Evolutionary conservation across 2,113 vertebrate genomes (phyloP).

Genomic region (Pipra filicauda): DNA sequence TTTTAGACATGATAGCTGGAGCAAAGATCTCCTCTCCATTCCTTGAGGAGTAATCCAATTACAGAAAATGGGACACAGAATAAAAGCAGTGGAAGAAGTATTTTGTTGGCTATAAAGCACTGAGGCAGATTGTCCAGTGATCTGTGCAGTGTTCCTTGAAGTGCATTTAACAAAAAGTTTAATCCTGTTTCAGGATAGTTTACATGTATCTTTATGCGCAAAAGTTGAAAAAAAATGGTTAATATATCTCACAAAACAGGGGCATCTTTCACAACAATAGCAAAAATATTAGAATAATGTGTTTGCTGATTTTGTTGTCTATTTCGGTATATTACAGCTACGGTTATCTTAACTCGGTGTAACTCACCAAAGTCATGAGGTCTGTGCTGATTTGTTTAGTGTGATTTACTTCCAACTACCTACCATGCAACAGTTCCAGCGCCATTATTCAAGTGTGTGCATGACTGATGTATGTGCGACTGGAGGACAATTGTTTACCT

Average conservation of each 20-base stretch:
- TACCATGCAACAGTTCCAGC: neutral
- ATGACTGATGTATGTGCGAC: rapidly evolving
- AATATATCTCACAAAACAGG: neutral
- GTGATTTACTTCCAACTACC: neutral
- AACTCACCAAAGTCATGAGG: neutral
- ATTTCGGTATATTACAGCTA: neutral
- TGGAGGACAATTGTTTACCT: neutral
- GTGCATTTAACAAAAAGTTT: neutral
- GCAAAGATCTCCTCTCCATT: neutral
- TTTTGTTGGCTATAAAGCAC: neutral
- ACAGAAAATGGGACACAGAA: neutral
- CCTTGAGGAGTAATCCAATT: neutral
- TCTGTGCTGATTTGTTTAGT: neutral
- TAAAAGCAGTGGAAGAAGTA: neutral
- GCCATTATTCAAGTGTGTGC: neutral
- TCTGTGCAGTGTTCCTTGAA: neutral
- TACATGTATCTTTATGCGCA: neutral
- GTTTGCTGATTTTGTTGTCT: neutral
- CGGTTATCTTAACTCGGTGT: neutral
- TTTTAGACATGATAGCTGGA: neutral
- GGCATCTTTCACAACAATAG: neutral
- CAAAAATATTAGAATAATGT: neutral
- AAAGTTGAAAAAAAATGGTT: neutral
- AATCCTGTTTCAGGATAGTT: neutral
- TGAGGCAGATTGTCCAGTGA: neutral